Base-by-base conservation (phyloP, 2,113 vertebrate species). In the Orcinus orca region DNA sequence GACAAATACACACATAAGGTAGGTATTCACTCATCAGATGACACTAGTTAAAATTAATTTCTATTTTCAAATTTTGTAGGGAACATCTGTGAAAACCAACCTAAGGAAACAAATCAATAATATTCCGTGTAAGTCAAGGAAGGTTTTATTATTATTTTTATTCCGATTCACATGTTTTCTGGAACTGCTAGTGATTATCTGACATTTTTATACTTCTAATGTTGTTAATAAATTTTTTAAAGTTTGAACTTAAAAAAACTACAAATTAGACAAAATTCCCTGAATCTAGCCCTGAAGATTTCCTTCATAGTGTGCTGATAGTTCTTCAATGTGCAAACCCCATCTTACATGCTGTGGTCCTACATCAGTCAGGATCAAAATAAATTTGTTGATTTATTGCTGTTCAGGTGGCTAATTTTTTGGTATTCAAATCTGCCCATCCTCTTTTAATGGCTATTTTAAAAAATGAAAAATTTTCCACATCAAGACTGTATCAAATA, bases 1-100 rank as follows among this genome's bases (percentile, higher is more conserved):
- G 93, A 96, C 94, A 98, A 97, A 96, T 41, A 93, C 79, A 95
- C 77, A 15, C 65, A 92, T 80, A 97, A 97, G 88, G 85, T 90
- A 98, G 96, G 82, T 94, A 96, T 97, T 96, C 98, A 95, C 88
- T 95, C 83, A 97, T 96, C 94, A 97, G 87, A 97, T 97, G 84
- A 95, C 87, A 96, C 76, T 96, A 96, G 81, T 97, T 98, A 96
- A 97, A 96, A 87, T 97, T 98, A 98, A 97, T 97, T 98, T 98
- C 95, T 96, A 81, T 87, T 96, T 96, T 85, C 84, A 80, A 97
- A 96, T 96, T 98, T 97, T 97, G 41, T 70, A 95, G 71, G 50
- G 93, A 97, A 95, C 90, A 83, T 93, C 95, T 97, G 68, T 90
- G 79, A 96, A 98, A 97, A 89, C 94, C 96, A 68, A 94, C 88